Evolutionary conservation across 2,113 vertebrate species (phyloP).

Genomic region (Chrysochloris asiatica): DNA sequence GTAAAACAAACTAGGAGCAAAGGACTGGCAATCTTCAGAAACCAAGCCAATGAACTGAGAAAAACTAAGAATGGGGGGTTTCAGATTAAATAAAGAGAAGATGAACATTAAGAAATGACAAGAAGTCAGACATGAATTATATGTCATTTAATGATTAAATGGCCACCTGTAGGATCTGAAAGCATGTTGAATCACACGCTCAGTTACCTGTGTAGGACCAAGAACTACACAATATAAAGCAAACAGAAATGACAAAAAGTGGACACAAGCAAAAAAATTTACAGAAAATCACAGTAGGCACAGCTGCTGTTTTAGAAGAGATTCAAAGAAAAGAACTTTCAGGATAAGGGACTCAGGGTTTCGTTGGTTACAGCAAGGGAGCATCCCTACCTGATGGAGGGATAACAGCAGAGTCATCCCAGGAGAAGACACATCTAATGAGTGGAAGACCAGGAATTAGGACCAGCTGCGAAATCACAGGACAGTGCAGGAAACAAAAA

Average conservation of each 20-base stretch:
- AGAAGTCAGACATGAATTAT: neutral
- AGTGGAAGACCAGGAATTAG: neutral
- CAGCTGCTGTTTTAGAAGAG: neutral
- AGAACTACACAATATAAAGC: neutral
- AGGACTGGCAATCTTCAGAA: neutral
- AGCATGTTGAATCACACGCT: neutral
- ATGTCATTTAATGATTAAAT: neutral
- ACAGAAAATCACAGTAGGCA: neutral
- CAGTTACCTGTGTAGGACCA: neutral
- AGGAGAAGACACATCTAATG: neutral
- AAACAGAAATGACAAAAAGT: neutral
- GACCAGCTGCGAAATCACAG: neutral
- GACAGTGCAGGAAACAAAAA: neutral
- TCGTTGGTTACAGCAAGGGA: rapidly evolving
- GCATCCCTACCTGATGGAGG: rapidly evolving
- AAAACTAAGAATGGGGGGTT: neutral
- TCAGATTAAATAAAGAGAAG: neutral
- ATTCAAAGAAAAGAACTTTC: neutral
- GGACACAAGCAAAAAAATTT: neutral
- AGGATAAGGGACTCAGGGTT: rapidly evolving
- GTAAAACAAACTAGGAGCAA: neutral
- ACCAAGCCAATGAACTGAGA: rapidly evolving
- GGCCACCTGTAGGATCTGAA: neutral
- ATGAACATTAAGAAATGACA: neutral
- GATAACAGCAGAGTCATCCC: neutral